Base-by-base conservation (phyloP, 2,888 invertebrate species). In the Cordilura impudica region DNA sequence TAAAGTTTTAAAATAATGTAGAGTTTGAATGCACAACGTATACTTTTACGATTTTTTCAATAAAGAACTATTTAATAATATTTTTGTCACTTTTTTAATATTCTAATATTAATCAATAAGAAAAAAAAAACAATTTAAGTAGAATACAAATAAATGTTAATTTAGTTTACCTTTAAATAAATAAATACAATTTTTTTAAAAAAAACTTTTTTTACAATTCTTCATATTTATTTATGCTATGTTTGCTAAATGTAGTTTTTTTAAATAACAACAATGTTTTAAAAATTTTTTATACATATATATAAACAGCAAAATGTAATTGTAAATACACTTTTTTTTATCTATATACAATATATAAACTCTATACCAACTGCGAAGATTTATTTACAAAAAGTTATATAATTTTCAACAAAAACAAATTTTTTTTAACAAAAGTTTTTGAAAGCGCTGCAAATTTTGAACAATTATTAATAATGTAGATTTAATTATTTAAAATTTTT, bases 361-460 rank as follows among this genome's bases (percentile, higher is more conserved):
- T 7, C 14, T 51, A 39, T 63, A 43, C 43, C 70, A 70, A 79
- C 79, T 79, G 79, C 79, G 79, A 79, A 79, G 79, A 79, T 79
- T 79, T 79, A 79, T 79, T 72, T 70, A 76, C 51, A 56, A 35
- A 35, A 74, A 58, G 45, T n/a, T 53, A n/a, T 18, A 18, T 51
- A 61, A 53, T 60, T 63, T 23, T 45, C 6, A 63, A 31, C 29
- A 18, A 18, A 23, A 70, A 71, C 47, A 66, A 69, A 43, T 8
- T 53, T 67, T 60, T 56, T 65, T 60, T 45, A 61, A 43, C 60
- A 54, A 19, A 10, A 66, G 47, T 74, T 65, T 76, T 80, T 69
- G 69, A 80, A 80, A 80, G 80, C 76, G 76, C 80, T 80, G 76
- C 76, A 80, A 65, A 72, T 58, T 58, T 53, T 43, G 49, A 66